Evolutionary conservation across 1,140 invertebrate genomes (phyloP), one percentile per base, ranked within the genome.

Genomic region (Formica selysi): DNA sequence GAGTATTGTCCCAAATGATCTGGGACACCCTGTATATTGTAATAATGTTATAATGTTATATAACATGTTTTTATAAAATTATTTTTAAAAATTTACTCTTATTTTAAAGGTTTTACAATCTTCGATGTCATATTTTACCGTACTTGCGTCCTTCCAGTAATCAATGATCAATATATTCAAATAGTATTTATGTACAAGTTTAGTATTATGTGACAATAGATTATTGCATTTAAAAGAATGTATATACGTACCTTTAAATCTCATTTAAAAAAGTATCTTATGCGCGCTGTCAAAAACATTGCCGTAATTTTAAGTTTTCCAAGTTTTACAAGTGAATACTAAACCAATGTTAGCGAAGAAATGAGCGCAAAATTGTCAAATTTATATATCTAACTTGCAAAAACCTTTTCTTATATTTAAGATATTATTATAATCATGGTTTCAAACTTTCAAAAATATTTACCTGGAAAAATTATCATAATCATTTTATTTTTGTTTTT

Each of bases 71-170:
- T 16, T 36, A 16, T 32, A 7, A 11, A 71, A 16, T 38, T 32
- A 32, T 19, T 32, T 26, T 57, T 0, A 74, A 22, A n/a, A 8
- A n/a, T 38, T 36, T 41, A 38, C 2, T 36, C 0, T 41, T 48
- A 13, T 84, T 19, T 76, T 76, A 10, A 38, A 85, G 70, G 41
- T 83, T 22, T 0, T 83, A 26, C 70, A 62, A 32, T 61, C 80
- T 62, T 84, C 80, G 13, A 44, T 59, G 44, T 84, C 80, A 7
- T 84, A 84, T 61, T 84, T 59, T 48, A 84, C 54, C 0, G 70
- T 84, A 74, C 70, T 84, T 10, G 36, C 36, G 13, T 44, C 70
- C 2, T 19, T 76, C 11, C 26, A 76, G 29, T 76, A 84, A 76
- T 54, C 19, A 29, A 48, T 26, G 0, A 13, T 78, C 29, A 11